Evolutionary conservation across 2,797 vertebrate species (phyloP), one percentile per base, ranked within the genome.

Genomic region (Pempheris klunzingeri): DNA sequence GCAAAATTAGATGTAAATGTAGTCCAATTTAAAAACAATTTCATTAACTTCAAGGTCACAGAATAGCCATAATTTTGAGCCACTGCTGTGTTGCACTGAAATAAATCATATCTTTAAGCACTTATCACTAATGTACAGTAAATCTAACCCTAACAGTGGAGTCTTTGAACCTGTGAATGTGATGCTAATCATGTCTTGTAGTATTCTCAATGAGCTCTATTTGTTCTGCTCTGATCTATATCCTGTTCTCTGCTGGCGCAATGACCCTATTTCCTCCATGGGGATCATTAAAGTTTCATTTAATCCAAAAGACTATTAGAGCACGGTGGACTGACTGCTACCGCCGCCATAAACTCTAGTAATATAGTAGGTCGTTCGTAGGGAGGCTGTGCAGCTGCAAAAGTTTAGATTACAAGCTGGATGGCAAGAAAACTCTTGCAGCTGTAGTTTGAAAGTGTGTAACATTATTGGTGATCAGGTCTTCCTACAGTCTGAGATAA

Each of bases 201-300:
- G 76, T 46, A 47, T 71, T 11, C 47, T 28, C 6, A 17, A 7
- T 55, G 7, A n/a, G 17, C 15, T 41, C 32, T 54, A 4, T 57
- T 52, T 66, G 47, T 22, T 67, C 41, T 53, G 22, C 15, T 74
- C 11, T 72, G 61, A 79, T 77, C 71, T 69, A 32, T 68, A 17
- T 57, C 47, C 32, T 30, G 59, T 46, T 59, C 55, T 72, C 59
- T 13, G 17, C 49, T 50, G 65, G 61, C 55, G 66, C 67, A 75
- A 30, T 76, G 75, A 78, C 55, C 82, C 43, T 17, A 47, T 75
- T 80, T 76, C 41, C 44, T 71, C 74, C 73, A 11, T 15, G 73
- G 75, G 82, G 28, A 68, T 77, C 74, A 80, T 84, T 78, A 78
- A 87, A 68, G 54, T 80, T 87, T 84, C 57, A 84, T 87, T 67